Conservation (phyloP, 2,113 vertebrate species). For the Lepus timidus region DNA sequence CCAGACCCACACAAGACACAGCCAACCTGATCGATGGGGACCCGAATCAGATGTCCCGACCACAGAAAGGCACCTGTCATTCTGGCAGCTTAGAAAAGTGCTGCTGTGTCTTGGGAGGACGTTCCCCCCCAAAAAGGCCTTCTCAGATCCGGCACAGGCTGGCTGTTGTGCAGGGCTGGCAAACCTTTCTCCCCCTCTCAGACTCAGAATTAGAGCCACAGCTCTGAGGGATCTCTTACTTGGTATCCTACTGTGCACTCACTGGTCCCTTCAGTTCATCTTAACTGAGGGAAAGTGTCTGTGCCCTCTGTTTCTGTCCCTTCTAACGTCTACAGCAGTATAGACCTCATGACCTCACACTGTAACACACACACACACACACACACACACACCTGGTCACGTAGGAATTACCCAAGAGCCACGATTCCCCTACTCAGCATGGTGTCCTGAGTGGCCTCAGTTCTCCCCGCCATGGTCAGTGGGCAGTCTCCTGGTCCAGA, state of each 20-base stretch:
- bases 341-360: background rate
- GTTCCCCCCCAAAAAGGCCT: background rate
- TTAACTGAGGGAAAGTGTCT: background rate
- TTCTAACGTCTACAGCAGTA: background rate
- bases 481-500: background rate
- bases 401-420: background rate
- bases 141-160: background rate
- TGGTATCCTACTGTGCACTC: background rate
- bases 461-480: background rate
- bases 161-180: background rate
- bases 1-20: background rate
- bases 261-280: background rate
- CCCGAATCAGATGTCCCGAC: background rate
- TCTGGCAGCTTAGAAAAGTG: slow-evolving; percentile 5
- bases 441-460: background rate
- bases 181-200: background rate
- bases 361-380: background rate
- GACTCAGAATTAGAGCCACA: background rate
- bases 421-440: background rate
- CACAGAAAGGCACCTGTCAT: background rate
- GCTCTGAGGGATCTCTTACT: background rate
- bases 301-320: background rate
- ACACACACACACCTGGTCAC: background rate
- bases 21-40: background rate
- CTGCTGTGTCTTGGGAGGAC: background rate